Conservation (phyloP, 2,113 vertebrate species). For the Tringa solitaria region DNA sequence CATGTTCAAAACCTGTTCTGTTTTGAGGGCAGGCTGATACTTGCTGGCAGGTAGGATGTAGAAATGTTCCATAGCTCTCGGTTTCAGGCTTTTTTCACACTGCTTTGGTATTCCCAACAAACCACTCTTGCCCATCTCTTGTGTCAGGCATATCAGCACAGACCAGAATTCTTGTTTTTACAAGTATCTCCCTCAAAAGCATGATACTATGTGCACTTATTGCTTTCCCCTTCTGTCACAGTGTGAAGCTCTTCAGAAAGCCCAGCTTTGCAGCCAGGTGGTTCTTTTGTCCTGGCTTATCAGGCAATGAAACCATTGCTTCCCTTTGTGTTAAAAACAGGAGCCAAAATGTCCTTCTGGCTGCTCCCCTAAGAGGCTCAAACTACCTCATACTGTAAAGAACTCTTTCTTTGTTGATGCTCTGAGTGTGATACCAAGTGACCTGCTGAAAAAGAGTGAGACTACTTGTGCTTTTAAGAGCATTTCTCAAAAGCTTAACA, state of each 20-base stretch:
- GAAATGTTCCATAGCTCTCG: neutral
- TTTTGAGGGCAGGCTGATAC: neutral
- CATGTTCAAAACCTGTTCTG: neutral
- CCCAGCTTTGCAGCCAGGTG: neutral
- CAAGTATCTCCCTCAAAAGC: neutral
- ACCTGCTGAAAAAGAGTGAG: neutral
- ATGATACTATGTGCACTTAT: neutral
- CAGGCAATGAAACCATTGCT: neutral
- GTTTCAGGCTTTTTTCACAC: neutral
- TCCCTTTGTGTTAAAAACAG: neutral
- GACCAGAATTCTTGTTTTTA: neutral
- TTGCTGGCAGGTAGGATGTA: neutral
- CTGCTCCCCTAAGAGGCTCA: neutral
- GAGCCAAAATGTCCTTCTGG: neutral
- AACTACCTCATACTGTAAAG: neutral
- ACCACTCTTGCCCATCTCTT: accelerated
- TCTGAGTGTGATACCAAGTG: neutral
- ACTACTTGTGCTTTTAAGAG: neutral
- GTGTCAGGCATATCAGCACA: neutral
- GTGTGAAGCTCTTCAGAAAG: neutral
- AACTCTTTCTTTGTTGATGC: neutral
- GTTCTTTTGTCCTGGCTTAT: neutral
- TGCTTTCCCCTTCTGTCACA: neutral
- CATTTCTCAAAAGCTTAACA: neutral
- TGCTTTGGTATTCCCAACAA: neutral